A percentile compares a stretch with the other conserved stretches of the same genome.
These are phyloP conservation scores for Dendrophyllia cribrosa DNA, from an alignment of 64 coral and sea anemone species.

Conservation along the genomic window DNA sequence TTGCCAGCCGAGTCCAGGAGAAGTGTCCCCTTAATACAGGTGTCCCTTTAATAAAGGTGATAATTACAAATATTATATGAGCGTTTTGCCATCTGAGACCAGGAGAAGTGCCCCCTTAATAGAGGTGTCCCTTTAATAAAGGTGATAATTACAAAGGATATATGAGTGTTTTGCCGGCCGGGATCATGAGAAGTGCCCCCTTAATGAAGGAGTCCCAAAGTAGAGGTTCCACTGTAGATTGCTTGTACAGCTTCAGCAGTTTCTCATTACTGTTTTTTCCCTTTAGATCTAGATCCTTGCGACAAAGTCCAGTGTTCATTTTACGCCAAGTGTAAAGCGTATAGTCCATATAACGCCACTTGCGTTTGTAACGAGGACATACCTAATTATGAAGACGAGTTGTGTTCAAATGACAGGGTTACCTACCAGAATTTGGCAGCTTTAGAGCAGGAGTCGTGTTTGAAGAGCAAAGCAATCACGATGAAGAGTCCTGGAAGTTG, in stretches of 20 bases:
- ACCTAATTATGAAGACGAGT: constrained; percentile 43
- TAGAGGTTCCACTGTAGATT: no score
- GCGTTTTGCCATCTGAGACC: no score
- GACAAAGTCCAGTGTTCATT: constrained; percentile 38
- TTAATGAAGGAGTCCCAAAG: no score
- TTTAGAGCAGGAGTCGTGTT: constrained; percentile 52
- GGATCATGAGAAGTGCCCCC: no score
- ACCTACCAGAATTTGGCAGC: constrained; percentile 60
- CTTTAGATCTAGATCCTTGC: constrained; percentile 74
- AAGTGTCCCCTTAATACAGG: no score
- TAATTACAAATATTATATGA: no score
- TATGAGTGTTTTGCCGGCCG: no score
- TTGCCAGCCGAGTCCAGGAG: no score
- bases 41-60: no score
- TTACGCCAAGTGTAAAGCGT: constrained; percentile 52
- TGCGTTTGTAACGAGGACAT: constrained; percentile 50
- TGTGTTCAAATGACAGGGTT: constrained; percentile 56
- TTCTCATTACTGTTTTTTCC: background rate
- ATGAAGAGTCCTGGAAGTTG: constrained; percentile 53
- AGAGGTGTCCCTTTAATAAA: no score
- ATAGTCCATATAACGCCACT: constrained; percentile 44
- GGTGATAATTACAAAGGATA: no score
- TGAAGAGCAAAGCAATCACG: constrained; percentile 23
- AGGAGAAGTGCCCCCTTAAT: no score
- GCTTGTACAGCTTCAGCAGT: background rate